Conservation (phyloP, 2,113 vertebrate genomes). For the Petroica traversi region DNA sequence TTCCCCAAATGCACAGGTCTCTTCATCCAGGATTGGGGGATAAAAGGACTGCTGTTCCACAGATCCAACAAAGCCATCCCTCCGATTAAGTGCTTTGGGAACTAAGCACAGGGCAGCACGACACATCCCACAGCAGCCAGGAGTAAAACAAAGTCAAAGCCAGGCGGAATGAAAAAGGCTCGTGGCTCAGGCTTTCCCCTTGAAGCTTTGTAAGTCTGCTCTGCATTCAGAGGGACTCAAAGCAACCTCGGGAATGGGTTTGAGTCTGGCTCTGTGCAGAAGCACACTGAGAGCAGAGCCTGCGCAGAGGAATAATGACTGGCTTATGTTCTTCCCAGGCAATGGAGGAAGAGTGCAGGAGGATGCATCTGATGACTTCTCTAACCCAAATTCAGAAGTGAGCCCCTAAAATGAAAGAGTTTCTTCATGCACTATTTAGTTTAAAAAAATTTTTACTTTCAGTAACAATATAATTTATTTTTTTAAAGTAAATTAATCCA, state of each 20-base stretch:
- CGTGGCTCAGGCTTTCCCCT: neutral
- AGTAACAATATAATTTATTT: slow-evolving; percentile 35
- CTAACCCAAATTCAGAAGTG: neutral
- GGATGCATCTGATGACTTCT: neutral
- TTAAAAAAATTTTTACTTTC: neutral
- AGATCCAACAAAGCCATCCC: slow-evolving; percentile 29
- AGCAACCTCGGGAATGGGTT: slow-evolving; percentile 15
- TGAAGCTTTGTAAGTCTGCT: slow-evolving; percentile 29
- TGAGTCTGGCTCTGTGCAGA: neutral
- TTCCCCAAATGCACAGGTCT: neutral
- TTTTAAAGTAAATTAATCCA: slow-evolving; percentile 14
- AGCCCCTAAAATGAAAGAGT: neutral
- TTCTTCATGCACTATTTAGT: neutral
- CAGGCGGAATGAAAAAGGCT: neutral
- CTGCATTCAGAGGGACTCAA: slow-evolving; percentile 35
- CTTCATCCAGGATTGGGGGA: neutral
- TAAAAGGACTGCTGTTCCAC: neutral
- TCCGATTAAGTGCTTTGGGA: slow-evolving; percentile 19
- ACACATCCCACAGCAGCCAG: neutral
- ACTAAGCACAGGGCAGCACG: neutral
- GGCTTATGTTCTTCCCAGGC: neutral
- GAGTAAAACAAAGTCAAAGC: slow-evolving; percentile 43
- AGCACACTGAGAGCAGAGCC: neutral
- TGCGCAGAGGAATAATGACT: neutral
- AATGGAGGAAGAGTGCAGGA: neutral